Evolutionary conservation across 1,140 invertebrate species (phyloP), one percentile per base, ranked within the genome.

Genomic region (Holcopasites calliopsidis): DNA sequence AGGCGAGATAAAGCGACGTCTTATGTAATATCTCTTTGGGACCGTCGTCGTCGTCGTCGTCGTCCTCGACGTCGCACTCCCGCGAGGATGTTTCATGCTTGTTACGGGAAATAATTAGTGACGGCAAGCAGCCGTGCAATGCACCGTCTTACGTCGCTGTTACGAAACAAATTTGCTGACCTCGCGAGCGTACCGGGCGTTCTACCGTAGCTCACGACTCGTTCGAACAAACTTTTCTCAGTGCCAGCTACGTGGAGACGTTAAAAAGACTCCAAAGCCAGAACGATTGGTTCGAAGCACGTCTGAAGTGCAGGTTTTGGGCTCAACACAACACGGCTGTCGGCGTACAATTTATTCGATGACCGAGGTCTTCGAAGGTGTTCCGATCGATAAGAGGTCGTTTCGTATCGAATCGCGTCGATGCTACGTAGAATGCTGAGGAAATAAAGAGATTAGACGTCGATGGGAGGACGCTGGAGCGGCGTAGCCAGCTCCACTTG

Each of bases 71-170:
- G n/a, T 18, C 23, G 42, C 16, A 8, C 16, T 33, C 60, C 18
- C 26, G 38, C 31, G 47, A 61, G 71, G 64, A 82, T 85, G 82
- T 83, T 79, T 83, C 72, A 61, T 44, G 62, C 77, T 78, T 79
- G 75, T 85, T 85, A 81, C 71, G 60, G 77, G 73, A 85, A 86
- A 82, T 85, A 84, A 85, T 85, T 86, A 84, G 77, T 72, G 57
- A 71, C 74, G 55, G 42, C 50, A 44, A 64, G 44, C 33, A 54
- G 49, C 42, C 47, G n/a, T n/a, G n/a, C n/a, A n/a, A n/a, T 3
- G 35, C 64, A 55, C 55, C 64, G 18, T 35, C 23, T 31, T 49
- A 11, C 49, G 28, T 57, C 55, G 55, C 26, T 68, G 71, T 57
- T 73, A 58, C 50, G 68, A 78, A 78, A 80, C 75, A 73, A 83